Evolutionary conservation across 1,140 invertebrate genomes (phyloP), one percentile per base, ranked within the genome.

Genomic region (Orchestia grillus): DNA sequence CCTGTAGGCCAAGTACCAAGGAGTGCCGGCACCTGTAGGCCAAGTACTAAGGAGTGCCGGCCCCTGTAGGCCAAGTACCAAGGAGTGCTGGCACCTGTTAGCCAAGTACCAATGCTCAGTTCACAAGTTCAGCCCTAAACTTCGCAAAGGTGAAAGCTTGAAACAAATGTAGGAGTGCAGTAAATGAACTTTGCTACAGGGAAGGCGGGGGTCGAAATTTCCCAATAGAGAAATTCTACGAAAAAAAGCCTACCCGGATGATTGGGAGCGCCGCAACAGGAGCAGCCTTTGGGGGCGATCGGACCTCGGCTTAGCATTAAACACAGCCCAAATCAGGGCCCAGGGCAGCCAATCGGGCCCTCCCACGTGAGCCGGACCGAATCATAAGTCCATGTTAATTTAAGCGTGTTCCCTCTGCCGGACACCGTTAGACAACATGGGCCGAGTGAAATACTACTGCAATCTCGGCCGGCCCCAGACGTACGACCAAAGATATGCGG

Each of bases 371-470:
- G 62, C 28, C 28, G 62, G 36, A 77, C 62, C 28, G 62, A 77
- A 77, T 77, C 62, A 77, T 77, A 77, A 77, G 62, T 77, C 62
- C 62, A 77, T 77, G 62, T 77, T 77, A 77, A n/a, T 23, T 77
- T 36, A 15, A 77, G 62, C 62, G 62, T 77, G 62, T 77, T 77
- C 62, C 1, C 62, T 1, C 36, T 77, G 62, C 62, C 62, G 11
- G 62, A 36, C 62, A 77, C 28, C 3, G 62, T 36, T 77, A 77
- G 62, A 77, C 62, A 77, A 36, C 62, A 77, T 36, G 62, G 62
- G 62, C 62, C 28, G 62, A 77, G 62, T 77, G 62, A 77, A 77
- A 77, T 77, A 77, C 11, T 77, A 28, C 15, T 19, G 62, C 62
- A 77, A 77, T 77, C 62, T 77, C 15, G 28, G 62, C 62, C 11